Evolutionary conservation across 2,797 vertebrate genomes (phyloP).

Genomic region (Poecilia wingei): DNA sequence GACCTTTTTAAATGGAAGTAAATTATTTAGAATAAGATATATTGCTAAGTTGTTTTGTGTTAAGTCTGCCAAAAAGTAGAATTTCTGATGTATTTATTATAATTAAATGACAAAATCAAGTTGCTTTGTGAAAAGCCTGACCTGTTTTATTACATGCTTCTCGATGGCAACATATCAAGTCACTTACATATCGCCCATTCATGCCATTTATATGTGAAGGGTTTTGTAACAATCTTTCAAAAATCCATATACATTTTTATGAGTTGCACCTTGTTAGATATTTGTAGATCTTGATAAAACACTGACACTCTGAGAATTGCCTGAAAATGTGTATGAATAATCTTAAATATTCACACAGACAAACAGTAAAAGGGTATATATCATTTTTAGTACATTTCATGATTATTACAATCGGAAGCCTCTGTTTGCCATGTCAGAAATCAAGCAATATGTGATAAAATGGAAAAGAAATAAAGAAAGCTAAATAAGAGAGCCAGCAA

Average conservation of each 20-base stretch:
- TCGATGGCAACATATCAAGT: neutral
- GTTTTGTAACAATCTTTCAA: neutral
- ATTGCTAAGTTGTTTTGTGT: neutral
- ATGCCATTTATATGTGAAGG: neutral
- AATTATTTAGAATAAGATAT: slow-evolving; percentile 2
- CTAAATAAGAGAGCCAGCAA: neutral
- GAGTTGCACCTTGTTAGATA: neutral
- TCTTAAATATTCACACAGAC: neutral
- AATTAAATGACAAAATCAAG: neutral
- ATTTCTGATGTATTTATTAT: neutral
- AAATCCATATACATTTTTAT: neutral
- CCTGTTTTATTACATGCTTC: neutral
- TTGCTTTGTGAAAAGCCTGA: neutral
- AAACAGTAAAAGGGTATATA: neutral
- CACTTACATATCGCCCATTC: neutral
- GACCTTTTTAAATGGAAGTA: neutral
- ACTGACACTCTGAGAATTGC: neutral
- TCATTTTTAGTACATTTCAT: neutral
- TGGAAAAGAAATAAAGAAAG: neutral
- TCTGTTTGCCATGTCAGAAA: neutral
- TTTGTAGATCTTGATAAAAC: neutral
- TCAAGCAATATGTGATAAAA: neutral
- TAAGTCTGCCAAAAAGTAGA: neutral
- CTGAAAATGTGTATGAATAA: neutral
- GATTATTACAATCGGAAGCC: neutral